Percentiles rank a stretch among this genome's conserved stretches.
phyloP scores from a whole-genome alignment of 2,888 invertebrate species.

The Bombylius discolor region DNA sequence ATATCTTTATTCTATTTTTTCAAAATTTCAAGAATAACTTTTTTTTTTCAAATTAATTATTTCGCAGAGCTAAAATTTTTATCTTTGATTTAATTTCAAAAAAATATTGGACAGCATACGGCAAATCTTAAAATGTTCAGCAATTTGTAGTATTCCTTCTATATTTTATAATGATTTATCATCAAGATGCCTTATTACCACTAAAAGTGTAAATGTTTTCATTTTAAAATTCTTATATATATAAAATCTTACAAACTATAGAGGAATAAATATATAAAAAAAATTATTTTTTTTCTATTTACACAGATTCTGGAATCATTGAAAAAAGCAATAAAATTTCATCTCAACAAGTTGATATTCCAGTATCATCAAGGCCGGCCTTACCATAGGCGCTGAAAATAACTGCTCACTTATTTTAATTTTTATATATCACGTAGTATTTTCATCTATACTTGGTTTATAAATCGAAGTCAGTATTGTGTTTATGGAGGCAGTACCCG shows the following conservation, averaged over 20 bases:
- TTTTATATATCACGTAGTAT: too few relatives aligned
- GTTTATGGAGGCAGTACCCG: too few relatives aligned
- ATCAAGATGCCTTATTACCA: slow-evolving; percentile 30
- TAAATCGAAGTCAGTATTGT: too few relatives aligned
- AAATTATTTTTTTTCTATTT: too few relatives aligned
- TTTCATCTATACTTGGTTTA: too few relatives aligned
- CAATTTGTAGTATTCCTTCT: slow-evolving; percentile 17
- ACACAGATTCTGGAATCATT: slow-evolving; percentile 15
- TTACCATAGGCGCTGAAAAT: too few relatives aligned
- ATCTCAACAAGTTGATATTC: slow-evolving; percentile 19
- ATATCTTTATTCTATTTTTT: not conserved
- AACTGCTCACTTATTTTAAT: too few relatives aligned
- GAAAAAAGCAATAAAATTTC: slow-evolving; percentile 16
- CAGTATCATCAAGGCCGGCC: slow-evolving; percentile 14
- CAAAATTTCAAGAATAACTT: not conserved
- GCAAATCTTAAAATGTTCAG: slow-evolving; percentile 20
- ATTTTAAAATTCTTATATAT: slow-evolving; percentile 19
- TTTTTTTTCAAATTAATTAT: not conserved
- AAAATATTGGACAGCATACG: slow-evolving; percentile 51
- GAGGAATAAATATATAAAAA: not conserved
- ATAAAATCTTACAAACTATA: too few relatives aligned
- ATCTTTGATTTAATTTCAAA: slow-evolving; percentile 47
- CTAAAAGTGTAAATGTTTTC: slow-evolving; percentile 22
- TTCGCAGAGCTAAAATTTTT: slow-evolving; percentile 47
- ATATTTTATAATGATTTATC: slow-evolving; percentile 16